Evolutionary conservation across 64 coral and sea anemone species (phyloP).

Genomic region (Montipora efflorescens): DNA sequence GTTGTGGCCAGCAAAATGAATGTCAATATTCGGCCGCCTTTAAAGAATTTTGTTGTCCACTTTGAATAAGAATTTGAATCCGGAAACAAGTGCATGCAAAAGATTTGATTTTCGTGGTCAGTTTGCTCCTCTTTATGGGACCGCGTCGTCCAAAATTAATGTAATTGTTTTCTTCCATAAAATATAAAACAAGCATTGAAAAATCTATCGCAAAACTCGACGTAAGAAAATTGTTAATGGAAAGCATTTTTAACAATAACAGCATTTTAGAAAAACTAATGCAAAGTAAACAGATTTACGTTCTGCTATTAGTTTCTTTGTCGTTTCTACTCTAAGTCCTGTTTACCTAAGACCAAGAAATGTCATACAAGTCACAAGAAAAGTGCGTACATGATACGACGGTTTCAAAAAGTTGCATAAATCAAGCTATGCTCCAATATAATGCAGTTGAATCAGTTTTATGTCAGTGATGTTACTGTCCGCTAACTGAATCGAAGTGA

Average conservation of each 20-base stretch:
- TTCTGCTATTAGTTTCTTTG: background rate
- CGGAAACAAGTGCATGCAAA: background rate
- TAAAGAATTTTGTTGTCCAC: constrained; percentile 31
- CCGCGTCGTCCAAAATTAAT: background rate
- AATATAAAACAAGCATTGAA: background rate
- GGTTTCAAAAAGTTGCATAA: too few species aligned
- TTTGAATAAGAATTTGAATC: background rate
- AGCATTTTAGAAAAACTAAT: constrained; percentile 11
- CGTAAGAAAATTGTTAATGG: constrained; percentile 25
- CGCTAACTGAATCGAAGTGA: too few species aligned
- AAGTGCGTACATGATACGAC: too few species aligned
- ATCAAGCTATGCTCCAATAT: too few species aligned
- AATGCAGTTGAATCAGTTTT: too few species aligned
- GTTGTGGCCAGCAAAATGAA: constrained; percentile 5
- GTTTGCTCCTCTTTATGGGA: too few species aligned
- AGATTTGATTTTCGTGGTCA: background rate
- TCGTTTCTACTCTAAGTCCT: background rate
- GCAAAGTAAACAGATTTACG: constrained; percentile 19
- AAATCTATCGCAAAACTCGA: background rate
- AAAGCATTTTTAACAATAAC: constrained; percentile 12
- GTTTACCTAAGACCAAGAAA: background rate
- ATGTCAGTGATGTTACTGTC: too few species aligned
- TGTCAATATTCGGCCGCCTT: constrained; percentile 15
- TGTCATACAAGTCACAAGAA: background rate
- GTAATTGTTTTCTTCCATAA: background rate